These are phyloP conservation scores for Aphis gossypii DNA, from an alignment of 1,140 invertebrate genomes.

Conservation along the genomic window DNA sequence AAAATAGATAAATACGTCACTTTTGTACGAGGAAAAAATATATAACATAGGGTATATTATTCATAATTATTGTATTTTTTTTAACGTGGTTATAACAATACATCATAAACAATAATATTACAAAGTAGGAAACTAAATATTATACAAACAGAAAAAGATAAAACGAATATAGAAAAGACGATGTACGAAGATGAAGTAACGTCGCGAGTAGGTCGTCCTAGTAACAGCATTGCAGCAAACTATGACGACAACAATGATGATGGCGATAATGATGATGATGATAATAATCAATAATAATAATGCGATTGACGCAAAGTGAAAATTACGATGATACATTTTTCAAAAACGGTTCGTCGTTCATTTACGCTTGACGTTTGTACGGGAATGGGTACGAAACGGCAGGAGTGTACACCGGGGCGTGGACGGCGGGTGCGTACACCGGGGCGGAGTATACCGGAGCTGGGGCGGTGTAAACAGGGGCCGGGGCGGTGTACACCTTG, in stretches of 20 bases:
- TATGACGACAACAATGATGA: neutral
- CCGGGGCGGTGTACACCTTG: constrained; percentile 30
- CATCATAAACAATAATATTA: neutral
- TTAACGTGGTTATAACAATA: neutral
- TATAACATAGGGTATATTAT: neutral
- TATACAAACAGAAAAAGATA: neutral
- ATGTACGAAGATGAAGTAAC: neutral
- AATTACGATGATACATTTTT: neutral
- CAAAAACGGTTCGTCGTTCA: too few relatives aligned
- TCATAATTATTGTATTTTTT: neutral
- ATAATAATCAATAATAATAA: neutral
- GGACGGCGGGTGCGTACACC: constrained; percentile 60
- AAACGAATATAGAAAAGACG: neutral
- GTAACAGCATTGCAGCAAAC: neutral
- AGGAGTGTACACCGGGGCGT: constrained; percentile 1
- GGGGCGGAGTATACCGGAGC: constrained; percentile 65
- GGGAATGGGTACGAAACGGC: constrained; percentile 36
- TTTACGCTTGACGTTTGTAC: constrained; percentile 50
- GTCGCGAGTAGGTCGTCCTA: neutral
- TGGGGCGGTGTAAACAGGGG: constrained; percentile 63
- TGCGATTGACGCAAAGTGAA: neutral
- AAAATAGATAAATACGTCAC: neutral
- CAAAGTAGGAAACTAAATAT: neutral
- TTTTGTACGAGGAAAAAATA: neutral
- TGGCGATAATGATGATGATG: neutral